Evolutionary conservation across 2,888 invertebrate genomes (phyloP), one percentile per base, ranked within the genome.

Genomic region (Acleris emargana): DNA sequence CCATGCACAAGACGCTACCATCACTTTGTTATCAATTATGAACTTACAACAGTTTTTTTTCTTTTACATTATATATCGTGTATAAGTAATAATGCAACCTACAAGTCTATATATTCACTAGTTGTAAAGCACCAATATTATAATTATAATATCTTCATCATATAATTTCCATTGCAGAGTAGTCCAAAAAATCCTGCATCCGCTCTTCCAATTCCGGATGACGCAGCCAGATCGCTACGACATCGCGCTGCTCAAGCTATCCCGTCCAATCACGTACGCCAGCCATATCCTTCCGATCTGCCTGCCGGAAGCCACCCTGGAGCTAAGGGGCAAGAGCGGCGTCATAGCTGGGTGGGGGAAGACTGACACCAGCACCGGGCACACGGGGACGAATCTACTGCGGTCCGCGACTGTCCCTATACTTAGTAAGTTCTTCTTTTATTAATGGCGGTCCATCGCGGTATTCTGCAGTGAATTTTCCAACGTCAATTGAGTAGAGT

Each of bases 311-410:
- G 67, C 76, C 0, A 88, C 87, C 18, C 71, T 91, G 72, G 85
- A 88, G 32, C 60, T 91, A 1, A 59, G 88, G 1, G 92, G 92
- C 0, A 82, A 86, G 62, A 79, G 86, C 0, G 93, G 91, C 0
- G 88, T 93, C 1, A 96, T 97, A 0, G 97, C 97, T 0, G 97
- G 97, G 0, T 97, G 97, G 97, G 97, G 97, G 1, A 97, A 97
- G 84, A 96, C 96, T 0, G 96, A 96, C 69, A 93, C 95, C 0
- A 94, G 94, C 51, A 93, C 93, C 67, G 94, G 95, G 0, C 95
- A 96, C 70, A 95, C 96, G 16, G 97, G 97, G 7, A 97, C 97
- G 0, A 96, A 97, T 77, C 90, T 96, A 70, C 88, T 97, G 68
- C 94, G 96, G 76, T 97, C 97, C 68, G 97, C 97, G 0, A 94